These are phyloP conservation scores for Cydia strobilella DNA, from an alignment of 1,140 invertebrate species.

Conservation along the genomic window DNA sequence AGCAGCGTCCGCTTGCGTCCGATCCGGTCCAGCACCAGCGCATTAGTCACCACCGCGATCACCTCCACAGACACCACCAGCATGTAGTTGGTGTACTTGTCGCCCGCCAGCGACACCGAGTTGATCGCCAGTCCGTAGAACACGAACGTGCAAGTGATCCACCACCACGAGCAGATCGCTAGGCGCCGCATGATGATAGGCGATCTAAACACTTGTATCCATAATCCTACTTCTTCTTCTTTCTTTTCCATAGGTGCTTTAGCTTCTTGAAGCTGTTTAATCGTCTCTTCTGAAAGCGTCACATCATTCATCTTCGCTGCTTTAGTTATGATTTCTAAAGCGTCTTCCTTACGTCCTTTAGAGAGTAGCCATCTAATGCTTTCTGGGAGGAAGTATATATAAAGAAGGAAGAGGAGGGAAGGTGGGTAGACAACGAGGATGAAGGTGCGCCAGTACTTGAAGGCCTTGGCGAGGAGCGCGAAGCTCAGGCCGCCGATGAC, in stretches of 20 bases:
- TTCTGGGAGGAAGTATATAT: slow-evolving; percentile 67
- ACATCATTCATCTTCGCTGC: slow-evolving; percentile 86
- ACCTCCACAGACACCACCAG: slow-evolving; percentile 86
- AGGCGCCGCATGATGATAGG: slow-evolving; percentile 66
- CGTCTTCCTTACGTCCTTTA: slow-evolving; percentile 84
- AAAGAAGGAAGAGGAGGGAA: slow-evolving; percentile 62
- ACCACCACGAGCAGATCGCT: slow-evolving; percentile 81
- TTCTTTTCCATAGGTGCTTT: slow-evolving; percentile 51
- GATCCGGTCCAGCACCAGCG: slow-evolving; percentile 82
- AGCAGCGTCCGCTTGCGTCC: slow-evolving; percentile 83
- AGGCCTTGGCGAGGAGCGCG: slow-evolving; percentile 65
- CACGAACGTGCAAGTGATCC: slow-evolving; percentile 87
- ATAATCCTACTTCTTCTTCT: slow-evolving; percentile 55
- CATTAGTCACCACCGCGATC: slow-evolving; percentile 85
- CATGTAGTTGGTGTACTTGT: slow-evolving; percentile 87
- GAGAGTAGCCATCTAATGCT: slow-evolving; percentile 86
- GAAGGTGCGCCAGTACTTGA: slow-evolving; percentile 69
- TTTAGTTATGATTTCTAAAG: slow-evolving; percentile 81
- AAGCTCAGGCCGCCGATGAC: slow-evolving; percentile 65
- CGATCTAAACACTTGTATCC: slow-evolving; percentile 65
- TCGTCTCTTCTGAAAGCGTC: slow-evolving; percentile 79
- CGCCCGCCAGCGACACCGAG: slow-evolving; percentile 86
- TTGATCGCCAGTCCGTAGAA: slow-evolving; percentile 92
- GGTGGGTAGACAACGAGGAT: slow-evolving; percentile 69
- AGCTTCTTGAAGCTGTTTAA: slow-evolving; percentile 59